Conservation (phyloP, 2,888 invertebrate species). For the Machimus rusticus region DNA sequence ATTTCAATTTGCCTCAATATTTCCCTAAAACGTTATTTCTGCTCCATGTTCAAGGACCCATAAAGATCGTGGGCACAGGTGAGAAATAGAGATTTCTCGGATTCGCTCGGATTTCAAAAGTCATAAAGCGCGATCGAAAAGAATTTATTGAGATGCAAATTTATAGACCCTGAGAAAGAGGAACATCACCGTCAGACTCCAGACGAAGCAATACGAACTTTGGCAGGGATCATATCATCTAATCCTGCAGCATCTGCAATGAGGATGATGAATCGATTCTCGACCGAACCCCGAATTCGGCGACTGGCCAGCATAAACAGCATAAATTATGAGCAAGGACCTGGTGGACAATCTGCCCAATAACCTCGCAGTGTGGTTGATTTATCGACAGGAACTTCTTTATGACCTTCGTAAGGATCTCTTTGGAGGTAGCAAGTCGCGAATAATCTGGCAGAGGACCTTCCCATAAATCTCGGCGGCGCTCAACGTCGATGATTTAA, state of each 20-base stretch:
- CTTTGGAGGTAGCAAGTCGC: slow-evolving; percentile 83
- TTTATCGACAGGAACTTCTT: slow-evolving; percentile 85
- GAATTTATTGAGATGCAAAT: slow-evolving; percentile 63
- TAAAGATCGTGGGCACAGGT: slow-evolving; percentile 63
- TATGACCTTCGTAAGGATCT: slow-evolving; percentile 85
- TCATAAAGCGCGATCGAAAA: slow-evolving; percentile 60
- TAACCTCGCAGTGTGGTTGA: slow-evolving; percentile 81
- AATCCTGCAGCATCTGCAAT: slow-evolving; percentile 86
- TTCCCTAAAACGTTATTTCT: slow-evolving; percentile 56
- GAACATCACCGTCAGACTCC: slow-evolving; percentile 63
- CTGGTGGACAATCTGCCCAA: slow-evolving; percentile 89
- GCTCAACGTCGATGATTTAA: slow-evolving; percentile 71
- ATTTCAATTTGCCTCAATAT: not conserved
- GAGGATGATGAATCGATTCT: slow-evolving; percentile 84
- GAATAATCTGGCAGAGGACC: slow-evolving; percentile 77
- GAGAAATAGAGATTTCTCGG: slow-evolving; percentile 59
- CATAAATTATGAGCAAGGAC: slow-evolving; percentile 64
- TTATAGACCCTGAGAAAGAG: slow-evolving; percentile 63
- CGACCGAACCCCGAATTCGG: slow-evolving; percentile 75
- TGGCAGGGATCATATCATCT: slow-evolving; percentile 69
- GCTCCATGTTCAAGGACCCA: slow-evolving; percentile 60
- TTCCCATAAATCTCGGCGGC: slow-evolving; percentile 73
- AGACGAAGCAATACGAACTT: slow-evolving; percentile 62
- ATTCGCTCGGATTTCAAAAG: slow-evolving; percentile 34
- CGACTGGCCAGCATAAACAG: slow-evolving; percentile 40